These are phyloP conservation scores for Euura saliciscinereae DNA, from an alignment of 1,140 invertebrate species.

Conservation along the genomic window DNA sequence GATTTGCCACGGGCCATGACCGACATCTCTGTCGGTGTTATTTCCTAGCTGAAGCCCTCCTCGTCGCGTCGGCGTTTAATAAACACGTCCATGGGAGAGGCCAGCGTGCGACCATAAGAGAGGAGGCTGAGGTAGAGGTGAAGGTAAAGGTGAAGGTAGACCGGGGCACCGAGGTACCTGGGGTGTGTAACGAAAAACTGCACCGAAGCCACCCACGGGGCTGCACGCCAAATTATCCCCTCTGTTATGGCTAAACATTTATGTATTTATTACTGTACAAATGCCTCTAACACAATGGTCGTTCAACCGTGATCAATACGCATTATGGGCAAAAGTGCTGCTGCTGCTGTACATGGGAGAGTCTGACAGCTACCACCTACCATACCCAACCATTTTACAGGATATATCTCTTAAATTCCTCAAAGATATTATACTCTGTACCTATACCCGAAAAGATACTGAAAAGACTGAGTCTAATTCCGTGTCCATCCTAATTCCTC, in stretches of 20 bases:
- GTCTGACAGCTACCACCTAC: too few species aligned
- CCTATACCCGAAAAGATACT: background rate
- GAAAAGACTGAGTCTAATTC: background rate
- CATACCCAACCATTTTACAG: background rate
- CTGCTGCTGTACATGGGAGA: background rate
- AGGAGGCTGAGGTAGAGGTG: background rate
- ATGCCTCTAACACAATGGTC: conserved; percentile 30
- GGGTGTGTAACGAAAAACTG: background rate
- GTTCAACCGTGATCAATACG: conserved; percentile 32
- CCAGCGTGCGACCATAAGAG: background rate
- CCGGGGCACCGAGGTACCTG: background rate
- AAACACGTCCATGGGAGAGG: background rate
- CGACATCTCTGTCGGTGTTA: background rate
- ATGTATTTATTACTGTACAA: conserved; percentile 46
- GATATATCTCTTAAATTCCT: too few species aligned
- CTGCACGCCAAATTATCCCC: conserved; percentile 38
- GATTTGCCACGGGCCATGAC: background rate
- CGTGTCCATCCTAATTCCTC: background rate
- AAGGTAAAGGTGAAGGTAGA: background rate
- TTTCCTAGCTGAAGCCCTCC: background rate
- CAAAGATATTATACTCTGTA: too few species aligned
- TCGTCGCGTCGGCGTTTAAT: background rate
- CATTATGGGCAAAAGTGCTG: conserved; percentile 21
- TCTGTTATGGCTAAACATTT: conserved; percentile 45
- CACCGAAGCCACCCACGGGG: conserved; percentile 23